Evolutionary conservation across 2,797 vertebrate genomes (phyloP).

Genomic region (Gobio occitaniae): DNA sequence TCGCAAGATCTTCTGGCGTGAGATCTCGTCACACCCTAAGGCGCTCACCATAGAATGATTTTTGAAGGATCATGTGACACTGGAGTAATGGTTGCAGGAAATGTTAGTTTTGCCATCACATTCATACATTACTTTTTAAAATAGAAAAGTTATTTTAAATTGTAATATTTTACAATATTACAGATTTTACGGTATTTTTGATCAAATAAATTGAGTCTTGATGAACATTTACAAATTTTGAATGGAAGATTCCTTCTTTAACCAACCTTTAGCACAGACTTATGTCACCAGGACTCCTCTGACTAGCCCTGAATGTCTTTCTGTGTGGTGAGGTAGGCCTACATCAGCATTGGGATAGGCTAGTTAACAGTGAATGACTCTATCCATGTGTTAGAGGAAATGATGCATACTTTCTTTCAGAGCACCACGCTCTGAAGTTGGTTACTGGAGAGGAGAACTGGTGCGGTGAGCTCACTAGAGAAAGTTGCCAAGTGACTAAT

Average conservation of each 20-base stretch:
- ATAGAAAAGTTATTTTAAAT: background rate
- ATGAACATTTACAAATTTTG: background rate
- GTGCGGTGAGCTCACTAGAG: conserved; percentile 18
- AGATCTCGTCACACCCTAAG: too few species aligned
- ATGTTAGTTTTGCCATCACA: background rate
- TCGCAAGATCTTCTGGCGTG: too few species aligned
- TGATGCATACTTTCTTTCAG: background rate
- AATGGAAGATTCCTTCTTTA: background rate
- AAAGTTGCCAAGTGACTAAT: conserved; percentile 70
- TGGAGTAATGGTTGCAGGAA: background rate
- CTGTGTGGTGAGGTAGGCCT: background rate
- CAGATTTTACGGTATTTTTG: background rate
- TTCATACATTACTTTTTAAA: background rate
- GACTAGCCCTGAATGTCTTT: background rate
- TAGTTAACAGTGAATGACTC: background rate
- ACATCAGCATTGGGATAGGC: background rate
- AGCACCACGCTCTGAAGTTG: conserved; percentile 44
- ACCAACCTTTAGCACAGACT: background rate
- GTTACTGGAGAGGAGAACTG: conserved; percentile 12
- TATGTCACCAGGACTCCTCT: background rate
- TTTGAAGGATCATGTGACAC: background rate
- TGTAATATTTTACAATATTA: background rate
- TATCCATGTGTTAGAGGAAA: background rate
- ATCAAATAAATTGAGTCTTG: background rate
- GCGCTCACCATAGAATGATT: background rate